Evolutionary conservation across 2,888 invertebrate species (phyloP).

Genomic region (Plagodis dolabraria): DNA sequence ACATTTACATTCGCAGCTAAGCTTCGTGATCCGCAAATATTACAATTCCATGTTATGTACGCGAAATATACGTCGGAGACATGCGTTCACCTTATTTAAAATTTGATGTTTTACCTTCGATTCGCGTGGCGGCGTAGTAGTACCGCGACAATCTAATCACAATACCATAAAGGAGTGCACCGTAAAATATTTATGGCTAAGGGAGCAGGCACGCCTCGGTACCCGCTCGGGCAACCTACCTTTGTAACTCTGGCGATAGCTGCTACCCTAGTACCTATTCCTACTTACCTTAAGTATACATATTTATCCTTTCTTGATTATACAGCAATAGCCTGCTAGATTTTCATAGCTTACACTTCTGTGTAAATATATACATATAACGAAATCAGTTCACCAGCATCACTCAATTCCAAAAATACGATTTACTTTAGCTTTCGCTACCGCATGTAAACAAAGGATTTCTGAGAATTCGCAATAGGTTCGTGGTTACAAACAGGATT

Average conservation of each 20-base stretch:
- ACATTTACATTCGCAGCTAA: constrained; percentile 29
- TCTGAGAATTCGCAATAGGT: constrained; percentile 15
- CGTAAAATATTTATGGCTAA: constrained; percentile 75
- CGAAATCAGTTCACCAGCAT: constrained; percentile 7
- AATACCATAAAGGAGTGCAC: constrained; percentile 73
- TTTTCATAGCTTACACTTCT: background rate
- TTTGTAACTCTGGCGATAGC: constrained; percentile 41
- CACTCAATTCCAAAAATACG: constrained; percentile 10
- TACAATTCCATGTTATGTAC: constrained; percentile 43
- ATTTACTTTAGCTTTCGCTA: constrained; percentile 13
- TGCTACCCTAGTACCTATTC: constrained; percentile 23
- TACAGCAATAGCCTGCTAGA: constrained; percentile 23
- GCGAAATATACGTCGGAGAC: constrained; percentile 47
- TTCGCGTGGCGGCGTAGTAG: constrained; percentile 58
- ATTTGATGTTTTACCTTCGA: constrained; percentile 66
- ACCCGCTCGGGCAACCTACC: constrained; percentile 56
- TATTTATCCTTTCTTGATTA: constrained; percentile 12
- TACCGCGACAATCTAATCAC: constrained; percentile 72
- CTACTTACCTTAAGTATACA: background rate
- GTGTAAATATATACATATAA: background rate
- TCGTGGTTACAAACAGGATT: constrained; percentile 15
- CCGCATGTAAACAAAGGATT: constrained; percentile 22
- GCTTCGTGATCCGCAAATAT: constrained; percentile 37
- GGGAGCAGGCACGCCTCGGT: constrained; percentile 70
- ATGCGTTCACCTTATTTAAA: constrained; percentile 62